phyloP scores from a whole-genome alignment of 2,113 vertebrate species.

The Pseudorhombus dupliciocellatus region DNA sequence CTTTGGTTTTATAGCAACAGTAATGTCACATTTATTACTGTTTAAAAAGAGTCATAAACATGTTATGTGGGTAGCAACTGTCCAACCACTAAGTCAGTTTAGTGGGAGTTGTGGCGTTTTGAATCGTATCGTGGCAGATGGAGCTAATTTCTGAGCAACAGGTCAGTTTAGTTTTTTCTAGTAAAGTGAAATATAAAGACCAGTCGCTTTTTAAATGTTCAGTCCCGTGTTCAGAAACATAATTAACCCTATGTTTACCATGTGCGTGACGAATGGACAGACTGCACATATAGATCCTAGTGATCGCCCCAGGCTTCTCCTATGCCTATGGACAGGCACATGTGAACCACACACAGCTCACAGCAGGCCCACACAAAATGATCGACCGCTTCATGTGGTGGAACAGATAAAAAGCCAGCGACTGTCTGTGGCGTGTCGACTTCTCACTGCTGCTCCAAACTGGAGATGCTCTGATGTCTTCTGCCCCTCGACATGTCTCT shows the following conservation, averaged over 20 bases:
- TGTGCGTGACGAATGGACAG: slow-evolving; percentile 7
- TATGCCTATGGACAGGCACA: slow-evolving; percentile 4
- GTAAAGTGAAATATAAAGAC: background rate
- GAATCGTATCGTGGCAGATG: background rate
- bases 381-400: slow-evolving; percentile 33
- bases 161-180: background rate
- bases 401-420: slow-evolving; percentile 26
- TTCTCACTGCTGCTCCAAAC: background rate
- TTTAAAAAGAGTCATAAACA: background rate
- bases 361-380: slow-evolving; percentile 32
- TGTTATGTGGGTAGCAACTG: background rate
- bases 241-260: background rate
- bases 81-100: background rate
- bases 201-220: too few relatives aligned
- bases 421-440: background rate
- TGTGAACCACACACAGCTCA: slow-evolving; percentile 2
- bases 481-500: background rate
- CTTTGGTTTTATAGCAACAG: background rate
- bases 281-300: slow-evolving; percentile 25
- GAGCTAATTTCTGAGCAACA: background rate
- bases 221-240: background rate
- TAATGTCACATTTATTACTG: background rate
- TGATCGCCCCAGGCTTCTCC: slow-evolving; percentile 17
- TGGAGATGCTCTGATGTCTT: background rate
- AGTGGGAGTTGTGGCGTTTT: background rate